These are phyloP conservation scores for Phrynocephalus versicolor DNA, from an alignment of 2,113 vertebrate genomes.

Conservation along the genomic window DNA sequence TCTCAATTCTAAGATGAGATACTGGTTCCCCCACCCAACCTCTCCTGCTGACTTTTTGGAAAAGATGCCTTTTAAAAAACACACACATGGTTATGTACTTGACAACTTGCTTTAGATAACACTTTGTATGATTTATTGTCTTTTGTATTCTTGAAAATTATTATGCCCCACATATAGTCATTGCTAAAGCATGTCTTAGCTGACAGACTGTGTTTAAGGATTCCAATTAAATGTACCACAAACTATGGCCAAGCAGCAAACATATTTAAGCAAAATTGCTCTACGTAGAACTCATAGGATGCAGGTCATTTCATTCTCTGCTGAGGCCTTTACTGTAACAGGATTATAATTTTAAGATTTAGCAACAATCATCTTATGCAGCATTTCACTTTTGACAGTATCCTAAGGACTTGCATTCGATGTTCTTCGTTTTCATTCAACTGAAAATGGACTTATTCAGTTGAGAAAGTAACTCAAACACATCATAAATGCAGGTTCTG, in stretches of 20 bases:
- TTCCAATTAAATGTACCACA: not conserved
- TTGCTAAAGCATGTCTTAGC: not conserved
- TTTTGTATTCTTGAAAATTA: too few relatives aligned
- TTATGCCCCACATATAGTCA: not conserved
- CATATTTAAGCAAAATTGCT: conserved; percentile 28
- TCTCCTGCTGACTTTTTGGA: too few relatives aligned
- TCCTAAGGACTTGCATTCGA: not conserved
- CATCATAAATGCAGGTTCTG: not conserved
- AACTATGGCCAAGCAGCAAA: not conserved
- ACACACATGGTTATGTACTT: too few relatives aligned
- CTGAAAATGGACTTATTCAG: not conserved
- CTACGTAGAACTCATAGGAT: conserved; percentile 20
- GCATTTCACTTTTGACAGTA: not conserved
- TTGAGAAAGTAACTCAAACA: not conserved
- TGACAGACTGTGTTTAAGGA: not conserved
- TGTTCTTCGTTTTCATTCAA: not conserved
- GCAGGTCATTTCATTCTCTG: not conserved
- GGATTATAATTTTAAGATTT: not conserved
- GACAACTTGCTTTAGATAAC: too few relatives aligned
- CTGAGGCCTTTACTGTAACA: not conserved
- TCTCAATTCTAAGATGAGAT: too few relatives aligned
- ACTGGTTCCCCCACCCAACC: too few relatives aligned
- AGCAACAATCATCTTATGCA: not conserved
- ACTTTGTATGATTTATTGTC: too few relatives aligned
- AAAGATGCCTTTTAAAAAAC: too few relatives aligned